phyloP scores from a whole-genome alignment of 2,888 invertebrate genomes.

The Parnassius glacialis region DNA sequence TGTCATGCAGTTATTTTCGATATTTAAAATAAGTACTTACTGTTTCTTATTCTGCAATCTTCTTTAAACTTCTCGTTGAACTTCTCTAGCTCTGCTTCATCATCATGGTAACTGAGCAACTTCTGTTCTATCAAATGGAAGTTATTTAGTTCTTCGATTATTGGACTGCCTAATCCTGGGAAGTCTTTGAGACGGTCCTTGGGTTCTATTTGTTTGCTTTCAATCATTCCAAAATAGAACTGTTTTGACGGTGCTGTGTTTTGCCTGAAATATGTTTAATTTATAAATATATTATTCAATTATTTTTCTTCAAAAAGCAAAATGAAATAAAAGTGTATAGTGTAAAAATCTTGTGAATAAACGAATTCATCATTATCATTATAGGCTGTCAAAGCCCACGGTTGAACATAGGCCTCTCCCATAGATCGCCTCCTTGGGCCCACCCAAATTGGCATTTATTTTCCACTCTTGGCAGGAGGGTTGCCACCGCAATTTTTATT shows the following conservation, averaged over 20 bases:
- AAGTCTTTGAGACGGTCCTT: constrained; percentile 68
- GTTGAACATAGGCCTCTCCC: too few species aligned
- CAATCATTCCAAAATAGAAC: constrained; percentile 91
- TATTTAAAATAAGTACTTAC: constrained; percentile 43
- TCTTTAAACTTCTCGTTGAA: constrained; percentile 65
- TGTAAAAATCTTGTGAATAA: too few species aligned
- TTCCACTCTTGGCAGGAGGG: too few species aligned
- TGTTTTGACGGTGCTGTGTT: constrained; percentile 67
- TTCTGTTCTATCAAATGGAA: constrained; percentile 73
- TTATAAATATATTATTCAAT: too few species aligned
- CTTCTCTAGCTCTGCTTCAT: constrained; percentile 67
- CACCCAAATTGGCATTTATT: too few species aligned
- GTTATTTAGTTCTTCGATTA: constrained; percentile 70
- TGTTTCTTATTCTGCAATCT: constrained; percentile 61
- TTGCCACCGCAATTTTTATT: too few species aligned
- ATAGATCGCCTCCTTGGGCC: too few species aligned
- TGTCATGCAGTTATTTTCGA: too few species aligned
- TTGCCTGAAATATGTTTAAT: constrained; percentile 42
- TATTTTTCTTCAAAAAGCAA: too few species aligned
- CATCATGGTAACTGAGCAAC: constrained; percentile 65
- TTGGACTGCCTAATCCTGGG: constrained; percentile 69
- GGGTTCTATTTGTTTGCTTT: constrained; percentile 60
- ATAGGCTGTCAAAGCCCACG: too few species aligned
- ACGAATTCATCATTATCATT: too few species aligned
- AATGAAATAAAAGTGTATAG: too few species aligned